Conservation (phyloP, 2,888 invertebrate species). For the Rhorus exstirpatorius region DNA sequence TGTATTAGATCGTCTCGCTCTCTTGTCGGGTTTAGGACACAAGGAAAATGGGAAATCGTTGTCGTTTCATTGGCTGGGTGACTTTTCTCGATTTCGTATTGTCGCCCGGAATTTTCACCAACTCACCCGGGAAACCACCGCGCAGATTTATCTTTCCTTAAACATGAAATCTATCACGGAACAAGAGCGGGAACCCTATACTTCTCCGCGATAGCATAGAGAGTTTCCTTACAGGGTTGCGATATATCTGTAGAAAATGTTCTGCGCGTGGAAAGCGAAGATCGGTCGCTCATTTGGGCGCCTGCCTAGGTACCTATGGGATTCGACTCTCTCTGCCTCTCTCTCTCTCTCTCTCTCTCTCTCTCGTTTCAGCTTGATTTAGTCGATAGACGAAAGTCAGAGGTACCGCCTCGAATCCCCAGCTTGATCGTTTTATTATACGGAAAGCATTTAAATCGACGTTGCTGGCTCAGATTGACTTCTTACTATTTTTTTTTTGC, state of each 20-base stretch:
- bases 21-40: slow-evolving; percentile 62
- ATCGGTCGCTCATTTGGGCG: slow-evolving; percentile 75
- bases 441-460: slow-evolving; percentile 75
- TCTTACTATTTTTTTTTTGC: slow-evolving; percentile 66
- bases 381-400: slow-evolving; percentile 67
- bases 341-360: slow-evolving; percentile 16
- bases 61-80: slow-evolving; percentile 62
- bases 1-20: slow-evolving; percentile 59
- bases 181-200: slow-evolving; percentile 66
- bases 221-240: slow-evolving; percentile 47
- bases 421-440: slow-evolving; percentile 76
- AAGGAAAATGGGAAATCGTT: slow-evolving; percentile 70
- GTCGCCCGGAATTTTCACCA: slow-evolving; percentile 54
- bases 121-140: slow-evolving; percentile 57
- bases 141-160: slow-evolving; percentile 77
- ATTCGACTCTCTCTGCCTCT: slow-evolving; percentile 43
- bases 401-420: slow-evolving; percentile 69
- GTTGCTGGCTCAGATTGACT: slow-evolving; percentile 70
- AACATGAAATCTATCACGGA: slow-evolving; percentile 78
- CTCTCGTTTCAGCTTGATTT: slow-evolving; percentile 68
- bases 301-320: slow-evolving; percentile 69
- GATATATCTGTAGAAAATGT: slow-evolving; percentile 28
- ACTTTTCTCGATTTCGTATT: slow-evolving; percentile 67
- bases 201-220: slow-evolving; percentile 62
- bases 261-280: slow-evolving; percentile 62